A percentile compares a stretch with the other conserved stretches of the same genome.
phyloP scores from a whole-genome alignment of 2,797 vertebrate genomes.

The Protosalanx chinensis region DNA sequence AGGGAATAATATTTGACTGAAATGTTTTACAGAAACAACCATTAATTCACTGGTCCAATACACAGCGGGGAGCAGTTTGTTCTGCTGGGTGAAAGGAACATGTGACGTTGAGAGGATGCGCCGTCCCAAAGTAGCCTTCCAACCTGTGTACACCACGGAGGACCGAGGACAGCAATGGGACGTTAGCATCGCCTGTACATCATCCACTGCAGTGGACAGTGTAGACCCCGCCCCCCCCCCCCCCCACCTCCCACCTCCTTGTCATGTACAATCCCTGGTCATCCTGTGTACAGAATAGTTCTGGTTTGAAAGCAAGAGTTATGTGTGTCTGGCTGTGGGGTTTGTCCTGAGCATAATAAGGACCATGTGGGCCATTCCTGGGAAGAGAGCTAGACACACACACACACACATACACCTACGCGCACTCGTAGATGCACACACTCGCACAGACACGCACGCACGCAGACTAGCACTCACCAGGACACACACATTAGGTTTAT shows the following conservation, averaged over 20 bases:
- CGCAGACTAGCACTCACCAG: not conserved
- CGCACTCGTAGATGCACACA: not conserved
- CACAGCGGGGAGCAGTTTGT: too few species aligned
- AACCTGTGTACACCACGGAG: not conserved
- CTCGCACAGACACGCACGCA: not conserved
- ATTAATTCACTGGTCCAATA: too few species aligned
- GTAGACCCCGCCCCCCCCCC: not conserved
- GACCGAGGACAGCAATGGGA: not conserved
- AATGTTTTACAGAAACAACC: not conserved
- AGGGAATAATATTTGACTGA: not conserved
- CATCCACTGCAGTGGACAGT: not conserved
- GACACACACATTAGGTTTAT: conserved; percentile 1
- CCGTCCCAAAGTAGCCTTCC: too few species aligned
- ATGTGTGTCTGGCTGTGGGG: conserved; percentile 12
- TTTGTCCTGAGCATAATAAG: not conserved
- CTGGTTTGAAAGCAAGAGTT: not conserved
- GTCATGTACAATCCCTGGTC: not conserved
- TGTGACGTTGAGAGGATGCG: too few species aligned
- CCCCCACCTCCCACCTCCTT: too few species aligned
- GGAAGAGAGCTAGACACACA: not conserved
- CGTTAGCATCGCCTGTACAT: not conserved
- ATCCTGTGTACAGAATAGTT: not conserved
- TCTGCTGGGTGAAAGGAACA: too few species aligned
- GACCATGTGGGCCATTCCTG: conserved; percentile 8
- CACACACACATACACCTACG: not conserved